phyloP scores from a whole-genome alignment of 2,797 vertebrate genomes.

The Poeciliopsis presidionis region DNA sequence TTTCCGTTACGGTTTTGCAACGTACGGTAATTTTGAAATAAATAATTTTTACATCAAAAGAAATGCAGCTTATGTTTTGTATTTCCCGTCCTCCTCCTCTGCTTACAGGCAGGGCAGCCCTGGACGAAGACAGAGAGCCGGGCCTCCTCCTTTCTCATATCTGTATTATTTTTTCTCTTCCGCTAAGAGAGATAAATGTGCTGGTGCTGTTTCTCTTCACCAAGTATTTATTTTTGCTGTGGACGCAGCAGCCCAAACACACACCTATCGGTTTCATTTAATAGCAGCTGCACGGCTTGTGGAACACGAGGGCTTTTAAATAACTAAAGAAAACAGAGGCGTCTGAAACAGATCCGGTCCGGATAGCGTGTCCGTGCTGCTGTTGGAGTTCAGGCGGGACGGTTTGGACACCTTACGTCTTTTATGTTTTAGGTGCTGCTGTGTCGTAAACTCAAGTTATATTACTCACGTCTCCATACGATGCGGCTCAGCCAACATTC shows the following conservation, averaged over 20 bases:
- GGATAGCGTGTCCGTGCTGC: constrained; percentile 9
- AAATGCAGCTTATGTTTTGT: not conserved
- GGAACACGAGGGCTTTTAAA: constrained; percentile 4
- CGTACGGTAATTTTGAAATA: no score
- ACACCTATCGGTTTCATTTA: constrained; percentile 16
- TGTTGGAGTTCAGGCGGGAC: not conserved
- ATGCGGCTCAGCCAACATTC: not conserved
- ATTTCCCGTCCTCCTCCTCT: not conserved
- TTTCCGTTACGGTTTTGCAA: no score
- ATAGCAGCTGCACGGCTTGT: constrained; percentile 3
- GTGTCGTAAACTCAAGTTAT: not conserved
- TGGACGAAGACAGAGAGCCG: constrained; percentile 30
- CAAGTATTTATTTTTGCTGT: constrained; percentile 1
- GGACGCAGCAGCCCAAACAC: constrained; percentile 27
- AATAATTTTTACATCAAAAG: not conserved
- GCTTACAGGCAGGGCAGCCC: constrained; percentile 17
- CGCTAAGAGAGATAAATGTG: constrained; percentile 68
- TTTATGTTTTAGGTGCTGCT: not conserved
- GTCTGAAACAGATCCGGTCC: constrained; percentile 31
- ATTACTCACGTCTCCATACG: not conserved
- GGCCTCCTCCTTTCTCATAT: constrained; percentile 38
- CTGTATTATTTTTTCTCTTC: constrained; percentile 48
- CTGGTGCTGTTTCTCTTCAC: constrained; percentile 24
- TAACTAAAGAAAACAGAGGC: constrained; percentile 9
- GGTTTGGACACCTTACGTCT: constrained; percentile 8